Conservation (phyloP, 2,113 vertebrate genomes). For the Salvelinus alpinus region DNA sequence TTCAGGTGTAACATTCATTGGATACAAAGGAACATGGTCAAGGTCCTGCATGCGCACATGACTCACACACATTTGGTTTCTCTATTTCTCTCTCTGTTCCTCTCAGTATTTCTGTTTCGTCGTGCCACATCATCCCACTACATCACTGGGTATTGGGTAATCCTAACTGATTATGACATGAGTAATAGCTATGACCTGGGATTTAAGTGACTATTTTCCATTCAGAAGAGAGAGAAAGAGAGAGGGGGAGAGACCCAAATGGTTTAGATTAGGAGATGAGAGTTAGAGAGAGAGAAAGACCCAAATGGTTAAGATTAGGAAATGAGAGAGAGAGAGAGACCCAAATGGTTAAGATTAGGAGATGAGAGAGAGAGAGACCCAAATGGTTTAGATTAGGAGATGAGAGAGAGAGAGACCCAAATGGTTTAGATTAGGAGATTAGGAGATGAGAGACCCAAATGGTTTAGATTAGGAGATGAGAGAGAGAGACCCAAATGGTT, state of each 20-base stretch:
- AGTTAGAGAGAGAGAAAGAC: too few relatives aligned
- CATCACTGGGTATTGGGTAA: neutral
- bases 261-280: too few relatives aligned
- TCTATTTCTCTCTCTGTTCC: neutral
- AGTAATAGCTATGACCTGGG: neutral
- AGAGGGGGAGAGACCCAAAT: too few relatives aligned
- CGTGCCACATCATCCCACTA: neutral
- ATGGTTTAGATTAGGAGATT: neutral
- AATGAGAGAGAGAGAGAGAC: too few relatives aligned
- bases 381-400: too few relatives aligned
- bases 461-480: too few relatives aligned
- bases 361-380: too few relatives aligned
- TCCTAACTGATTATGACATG: neutral
- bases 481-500: too few relatives aligned
- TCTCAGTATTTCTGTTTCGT: neutral
- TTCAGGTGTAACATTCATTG: too few relatives aligned
- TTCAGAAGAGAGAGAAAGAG: neutral
- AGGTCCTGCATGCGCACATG: neutral
- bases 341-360: too few relatives aligned
- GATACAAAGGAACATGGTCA: neutral
- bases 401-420: too few relatives aligned
- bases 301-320: too few relatives aligned
- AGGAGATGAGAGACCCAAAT: neutral
- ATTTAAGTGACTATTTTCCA: neutral
- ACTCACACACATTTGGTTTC: neutral